phyloP scores from a whole-genome alignment of 2,113 vertebrate species.

The Xenus cinereus region DNA sequence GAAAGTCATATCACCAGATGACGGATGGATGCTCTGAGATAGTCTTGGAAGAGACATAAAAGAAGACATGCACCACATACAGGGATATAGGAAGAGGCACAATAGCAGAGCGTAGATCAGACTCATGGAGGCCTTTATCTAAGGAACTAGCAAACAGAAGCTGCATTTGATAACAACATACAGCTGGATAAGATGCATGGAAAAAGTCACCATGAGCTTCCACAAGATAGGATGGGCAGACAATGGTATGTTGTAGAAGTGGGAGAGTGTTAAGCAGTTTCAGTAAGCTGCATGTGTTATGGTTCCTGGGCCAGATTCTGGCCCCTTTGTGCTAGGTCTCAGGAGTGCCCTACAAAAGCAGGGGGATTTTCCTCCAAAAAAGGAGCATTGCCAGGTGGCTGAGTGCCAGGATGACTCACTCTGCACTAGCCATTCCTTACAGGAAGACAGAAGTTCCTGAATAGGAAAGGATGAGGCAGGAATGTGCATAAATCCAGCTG shows the following conservation, averaged over 20 bases:
- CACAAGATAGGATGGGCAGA: conserved; percentile 53
- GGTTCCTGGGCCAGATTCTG: conserved; percentile 1
- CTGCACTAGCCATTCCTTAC: conserved; percentile 22
- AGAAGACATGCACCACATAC: conserved; percentile 32
- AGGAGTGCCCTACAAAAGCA: conserved; percentile 1
- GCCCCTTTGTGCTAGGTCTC: conserved; percentile 42
- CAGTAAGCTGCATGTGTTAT: neutral
- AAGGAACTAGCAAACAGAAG: conserved; percentile 66
- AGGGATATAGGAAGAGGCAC: conserved; percentile 30
- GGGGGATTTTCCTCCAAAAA: neutral
- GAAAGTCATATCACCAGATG: conserved; percentile 17
- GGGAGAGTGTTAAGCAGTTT: conserved; percentile 18
- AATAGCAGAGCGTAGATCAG: neutral
- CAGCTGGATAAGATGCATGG: conserved; percentile 60
- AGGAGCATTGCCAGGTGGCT: conserved; percentile 33
- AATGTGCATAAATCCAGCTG: neutral
- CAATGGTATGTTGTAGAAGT: conserved; percentile 40
- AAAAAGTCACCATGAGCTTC: conserved; percentile 62
- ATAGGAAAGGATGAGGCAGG: conserved; percentile 49
- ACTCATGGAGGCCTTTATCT: conserved; percentile 51
- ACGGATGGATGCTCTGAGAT: conserved; percentile 29
- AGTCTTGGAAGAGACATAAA: conserved; percentile 47
- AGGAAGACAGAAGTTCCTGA: conserved; percentile 63
- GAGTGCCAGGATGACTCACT: conserved; percentile 38
- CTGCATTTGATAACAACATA: conserved; percentile 43